Evolutionary conservation across 2,113 vertebrate genomes (phyloP), one percentile per base, ranked within the genome.

Genomic region (Turdus rufiventris): DNA sequence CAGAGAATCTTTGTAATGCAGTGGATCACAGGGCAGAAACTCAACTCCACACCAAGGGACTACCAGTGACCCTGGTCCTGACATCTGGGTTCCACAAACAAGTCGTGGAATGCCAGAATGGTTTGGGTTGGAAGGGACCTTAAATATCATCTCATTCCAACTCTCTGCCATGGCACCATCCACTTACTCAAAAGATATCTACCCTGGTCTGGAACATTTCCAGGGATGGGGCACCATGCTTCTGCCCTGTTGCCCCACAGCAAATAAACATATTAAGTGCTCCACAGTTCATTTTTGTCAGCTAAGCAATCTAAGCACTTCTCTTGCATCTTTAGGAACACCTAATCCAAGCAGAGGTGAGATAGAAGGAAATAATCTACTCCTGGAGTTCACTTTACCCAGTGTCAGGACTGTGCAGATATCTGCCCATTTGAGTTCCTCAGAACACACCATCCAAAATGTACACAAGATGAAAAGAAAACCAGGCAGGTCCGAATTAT

Each of bases 231-330:
- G 26, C 12, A 66, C n/a, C 2, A 0, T 9, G 38, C 33, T 19
- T 33, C 23, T 67, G 34, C 33, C 62, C 43, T 48, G 9, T 18
- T 68, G 5, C 8, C 14, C 40, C 5, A 0, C 0, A 2, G 40
- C 20, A 57, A 68, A 75, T 19, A 31, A 53, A 62, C 2, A 21
- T 7, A 38, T 17, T 33, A 78, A 67, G 28, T 12, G 14, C 57
- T 78, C 48, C 57, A 31, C 21, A 34, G 34, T 7, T 25, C 13
- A 19, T n/a, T 74, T 62, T 26, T 34, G 51, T 13, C 51, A 91
- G 50, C 14, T 77, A 33, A 34, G 17, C 18, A 54, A 62, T 34
- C 50, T 63, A 68, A 61, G 14, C 48, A 53, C 54, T 75, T 60
- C 58, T 45, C 47, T 33, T 56, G 29, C 24, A 56, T 3, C 26